These are phyloP conservation scores for Pseudopodoces humilis DNA, from an alignment of 2,113 vertebrate species.

Conservation along the genomic window DNA sequence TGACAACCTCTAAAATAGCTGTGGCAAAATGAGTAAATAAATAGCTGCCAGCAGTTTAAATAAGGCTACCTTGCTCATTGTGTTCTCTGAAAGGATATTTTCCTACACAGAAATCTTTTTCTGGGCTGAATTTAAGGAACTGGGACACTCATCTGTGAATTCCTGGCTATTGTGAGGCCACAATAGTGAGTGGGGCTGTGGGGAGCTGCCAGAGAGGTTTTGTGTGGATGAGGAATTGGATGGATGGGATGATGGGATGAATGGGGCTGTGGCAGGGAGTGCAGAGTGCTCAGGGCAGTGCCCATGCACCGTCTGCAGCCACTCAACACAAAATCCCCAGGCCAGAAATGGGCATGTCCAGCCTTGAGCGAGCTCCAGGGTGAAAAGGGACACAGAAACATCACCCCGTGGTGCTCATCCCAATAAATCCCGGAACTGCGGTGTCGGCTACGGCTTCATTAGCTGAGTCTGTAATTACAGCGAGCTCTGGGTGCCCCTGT, in stretches of 20 bases:
- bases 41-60: constrained; percentile 24
- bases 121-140: neutral
- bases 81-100: neutral
- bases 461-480: neutral
- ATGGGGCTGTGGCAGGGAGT: neutral
- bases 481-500: neutral
- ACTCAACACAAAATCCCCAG: neutral
- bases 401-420: neutral
- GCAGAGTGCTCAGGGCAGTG: neutral
- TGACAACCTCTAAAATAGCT: constrained; percentile 49
- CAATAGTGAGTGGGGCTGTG: neutral
- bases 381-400: neutral
- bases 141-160: neutral
- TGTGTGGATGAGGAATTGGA: neutral
- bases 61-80: neutral
- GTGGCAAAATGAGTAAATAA: neutral
- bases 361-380: neutral
- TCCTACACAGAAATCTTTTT: neutral
- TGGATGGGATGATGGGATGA: neutral
- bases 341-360: neutral
- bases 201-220: neutral
- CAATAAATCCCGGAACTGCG: neutral
- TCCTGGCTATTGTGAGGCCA: neutral
- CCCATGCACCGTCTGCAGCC: neutral
- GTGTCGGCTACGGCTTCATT: rapidly evolving